Evolutionary conservation across 2,113 vertebrate genomes (phyloP), one percentile per base, ranked within the genome.

Genomic region (Hipposideros armiger): DNA sequence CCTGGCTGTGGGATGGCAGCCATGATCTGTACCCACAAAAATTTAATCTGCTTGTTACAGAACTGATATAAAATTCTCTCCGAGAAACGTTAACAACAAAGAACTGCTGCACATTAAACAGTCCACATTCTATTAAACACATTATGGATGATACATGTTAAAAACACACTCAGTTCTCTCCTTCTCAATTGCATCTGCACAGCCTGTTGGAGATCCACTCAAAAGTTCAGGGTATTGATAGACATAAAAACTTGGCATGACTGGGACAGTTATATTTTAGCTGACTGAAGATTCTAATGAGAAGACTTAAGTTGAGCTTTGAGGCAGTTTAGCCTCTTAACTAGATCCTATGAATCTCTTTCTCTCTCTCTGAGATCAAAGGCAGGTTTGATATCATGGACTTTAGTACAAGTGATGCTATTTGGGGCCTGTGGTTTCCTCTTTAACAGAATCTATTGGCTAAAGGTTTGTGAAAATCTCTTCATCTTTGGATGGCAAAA

Each of bases 1-100:
- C 32, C 17, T 66, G 72, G 30, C 17, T 24, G 5, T 7, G 36
- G 4, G 4, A 42, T 5, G 8, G n/a, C 24, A 2, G 5, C 7
- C n/a, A 24, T 15, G 13, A 64, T 1, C n/a, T 0, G 11, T 9
- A 24, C 42, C 32, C 22, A 10, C 0, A 0, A 26, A 86, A 72
- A 17, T 26, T 26, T 42, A 47, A 13, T 26, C n/a, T 88, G 30
- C 20, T 30, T 0, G 0, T 62, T 9, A 52, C n/a, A 69, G 15
- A 2, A 40, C 5, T 60, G 5, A 16, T 16, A 28, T 4, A 42
- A 58, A 73, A 58, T 14, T 2, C 32, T 76, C 28, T 54, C 58
- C 30, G 8, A 74, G 36, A 30, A 64, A 8, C 0, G 0, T 36
- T 40, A 14, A 6, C 0, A 11, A 67, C 0, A 14, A 60, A 11